Evolutionary conservation across 2,888 invertebrate genomes (phyloP), one percentile per base, ranked within the genome.

Genomic region (Nephrocerus scutellatus): DNA sequence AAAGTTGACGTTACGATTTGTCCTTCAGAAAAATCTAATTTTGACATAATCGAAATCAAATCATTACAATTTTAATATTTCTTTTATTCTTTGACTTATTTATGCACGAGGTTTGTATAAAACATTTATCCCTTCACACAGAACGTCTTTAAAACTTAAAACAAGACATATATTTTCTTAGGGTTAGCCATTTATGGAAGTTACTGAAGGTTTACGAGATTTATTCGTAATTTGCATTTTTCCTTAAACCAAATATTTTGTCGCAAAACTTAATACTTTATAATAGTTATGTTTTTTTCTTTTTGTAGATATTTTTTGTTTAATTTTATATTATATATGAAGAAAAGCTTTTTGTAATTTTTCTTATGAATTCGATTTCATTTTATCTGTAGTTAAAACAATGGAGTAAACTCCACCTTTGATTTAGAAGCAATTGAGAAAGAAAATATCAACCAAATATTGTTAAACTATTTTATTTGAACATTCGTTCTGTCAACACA

Each of bases 371-470:
- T 30, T 46, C 24, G 36, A 39, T 38, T 43, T 36, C 38, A 4
- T 46, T 43, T 34, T 43, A 44, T 40, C 41, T n/a, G n/a, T n/a
- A 45, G 43, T 49, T 44, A 43, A 49, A 49, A 49, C 51, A 49
- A 53, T 62, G 66, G 68, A 66, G 68, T 50, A 62, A 68, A 68
- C 66, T 68, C 66, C 66, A 65, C 68, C 68, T 68, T 66, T 59
- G 53, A 52, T 50, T 53, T 49, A 28, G 12, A 39, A 43, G 39
- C 41, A 43, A 46, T 22, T 34, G 42, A 47, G 49, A 48, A 16
- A 13, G 23, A 43, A 25, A 41, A 28, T 25, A 30, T 10, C 21
- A 26, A 36, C 16, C 30, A 12, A 13, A n/a, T n/a, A n/a, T n/a
- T n/a, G n/a, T n/a, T n/a, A n/a, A n/a, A n/a, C n/a, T n/a, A n/a